phyloP scores from a whole-genome alignment of 2,797 vertebrate species.

The Silurus aristotelis region DNA sequence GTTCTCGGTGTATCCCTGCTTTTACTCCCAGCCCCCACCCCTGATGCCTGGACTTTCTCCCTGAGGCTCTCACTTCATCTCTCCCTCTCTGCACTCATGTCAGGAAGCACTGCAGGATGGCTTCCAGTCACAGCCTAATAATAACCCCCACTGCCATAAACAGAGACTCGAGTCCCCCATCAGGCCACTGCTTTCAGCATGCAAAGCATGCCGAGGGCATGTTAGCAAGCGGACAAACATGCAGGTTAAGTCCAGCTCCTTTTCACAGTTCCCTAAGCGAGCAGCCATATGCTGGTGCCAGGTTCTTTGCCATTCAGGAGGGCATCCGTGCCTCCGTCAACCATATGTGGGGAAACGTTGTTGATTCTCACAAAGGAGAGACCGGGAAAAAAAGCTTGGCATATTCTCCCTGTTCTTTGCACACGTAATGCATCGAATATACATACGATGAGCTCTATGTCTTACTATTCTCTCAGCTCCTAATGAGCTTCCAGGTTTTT shows the following conservation, averaged over 20 bases:
- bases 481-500: constrained; percentile 49
- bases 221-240: constrained; percentile 28
- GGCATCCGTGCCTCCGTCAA: constrained; percentile 1
- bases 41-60: constrained; percentile 40
- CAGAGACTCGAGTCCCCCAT: constrained; percentile 71
- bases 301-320: constrained; percentile 11
- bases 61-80: constrained; percentile 48
- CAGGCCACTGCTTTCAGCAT: constrained; percentile 71
- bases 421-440: constrained; percentile 20
- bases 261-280: constrained; percentile 69
- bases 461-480: constrained; percentile 14
- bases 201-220: constrained; percentile 56
- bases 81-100: constrained; percentile 59
- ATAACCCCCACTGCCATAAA: constrained; percentile 73
- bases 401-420: constrained; percentile 33
- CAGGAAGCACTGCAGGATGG: constrained; percentile 59
- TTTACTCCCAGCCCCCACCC: constrained; percentile 45
- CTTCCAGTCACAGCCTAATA: constrained; percentile 68
- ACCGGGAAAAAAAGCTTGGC: constrained; percentile 32
- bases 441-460: constrained; percentile 2
- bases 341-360: constrained; percentile 32
- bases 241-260: constrained; percentile 57
- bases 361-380: constrained; percentile 42
- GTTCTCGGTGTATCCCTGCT: constrained; percentile 40
- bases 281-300: constrained; percentile 38